Evolutionary conservation across 2,888 invertebrate species (phyloP).

Genomic region (Diogma glabrata): DNA sequence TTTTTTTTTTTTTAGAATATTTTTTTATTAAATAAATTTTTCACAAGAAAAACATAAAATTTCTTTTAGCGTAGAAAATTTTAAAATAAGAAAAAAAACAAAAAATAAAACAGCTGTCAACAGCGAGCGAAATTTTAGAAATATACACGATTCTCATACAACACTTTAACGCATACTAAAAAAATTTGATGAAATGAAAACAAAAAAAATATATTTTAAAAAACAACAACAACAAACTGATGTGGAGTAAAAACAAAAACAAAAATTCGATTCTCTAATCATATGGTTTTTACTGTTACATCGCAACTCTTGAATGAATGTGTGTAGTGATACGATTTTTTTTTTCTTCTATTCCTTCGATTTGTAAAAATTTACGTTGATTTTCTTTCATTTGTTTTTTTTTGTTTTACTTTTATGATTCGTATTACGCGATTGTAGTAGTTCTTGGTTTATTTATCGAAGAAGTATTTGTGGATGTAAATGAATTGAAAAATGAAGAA

Average conservation of each 20-base stretch:
- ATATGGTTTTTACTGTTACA: slow-evolving; percentile 10
- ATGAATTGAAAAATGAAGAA: slow-evolving; percentile 6
- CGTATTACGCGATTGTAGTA: too few species aligned
- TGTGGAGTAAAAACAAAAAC: slow-evolving; percentile 2
- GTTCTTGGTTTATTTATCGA: too few species aligned
- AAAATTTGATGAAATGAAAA: too few species aligned
- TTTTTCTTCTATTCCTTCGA: slow-evolving; percentile 1
- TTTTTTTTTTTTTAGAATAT: background rate
- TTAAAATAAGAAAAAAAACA: background rate
- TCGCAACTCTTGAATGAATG: slow-evolving; percentile 9
- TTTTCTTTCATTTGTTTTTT: background rate
- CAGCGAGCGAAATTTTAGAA: background rate
- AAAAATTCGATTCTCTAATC: slow-evolving; percentile 5
- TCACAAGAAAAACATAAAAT: slow-evolving; percentile 2
- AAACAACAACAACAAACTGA: too few species aligned
- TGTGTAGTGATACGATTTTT: background rate
- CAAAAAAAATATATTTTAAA: background rate
- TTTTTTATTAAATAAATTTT: background rate
- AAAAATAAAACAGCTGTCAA: slow-evolving; percentile 5
- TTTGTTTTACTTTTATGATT: background rate
- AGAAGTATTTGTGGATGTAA: too few species aligned
- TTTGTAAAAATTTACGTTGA: slow-evolving; percentile 7
- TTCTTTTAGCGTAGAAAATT: background rate
- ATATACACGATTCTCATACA: slow-evolving; percentile 3
- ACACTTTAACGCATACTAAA: slow-evolving; percentile 9